Evolutionary conservation across 2,888 invertebrate species (phyloP), one percentile per base, ranked within the genome.

Genomic region (Kryphioiulus occultus): DNA sequence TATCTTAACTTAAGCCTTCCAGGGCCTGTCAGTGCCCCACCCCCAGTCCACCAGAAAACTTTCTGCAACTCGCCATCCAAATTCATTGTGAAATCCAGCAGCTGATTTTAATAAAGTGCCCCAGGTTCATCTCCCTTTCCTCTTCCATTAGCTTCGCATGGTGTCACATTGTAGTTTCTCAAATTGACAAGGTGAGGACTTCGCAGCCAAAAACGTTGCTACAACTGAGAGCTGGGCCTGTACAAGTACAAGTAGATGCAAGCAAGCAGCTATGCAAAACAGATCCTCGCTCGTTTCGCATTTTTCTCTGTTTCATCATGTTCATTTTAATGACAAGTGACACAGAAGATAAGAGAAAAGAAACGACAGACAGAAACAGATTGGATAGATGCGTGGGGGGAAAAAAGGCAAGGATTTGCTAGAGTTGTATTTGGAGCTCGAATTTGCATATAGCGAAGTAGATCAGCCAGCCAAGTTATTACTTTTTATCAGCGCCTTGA

Each of bases 281-380:
- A 78, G 78, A 78, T 78, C 78, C 15, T 12, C 68, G 68, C 68
- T 68, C 30, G 22, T 78, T 78, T 78, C 15, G 78, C 78, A 30
- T 78, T 78, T 78, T 78, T 78, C 78, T 22, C 30, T 78, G 78
- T 78, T 78, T 78, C 78, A 78, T 78, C 78, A 30, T 78, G 78
- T 78, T 78, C 78, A 78, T 78, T 78, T 78, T 78, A 78, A 78
- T 78, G 78, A 78, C 78, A 78, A 78, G 78, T 78, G 78, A 78
- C 78, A 78, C 30, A 78, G 22, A 12, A 30, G 78, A 78, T 78
- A 78, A 78, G 78, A 30, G 78, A 78, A 78, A 78, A 78, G 78
- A 78, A 78, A 78, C 78, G 78, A 78, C 78, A 78, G 78, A 78
- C 78, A 78, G 78, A 78, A 78, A 78, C 78, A 78, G 78, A 78